phyloP scores from a whole-genome alignment of 1,140 invertebrate species.

The Ceratitis capitata region DNA sequence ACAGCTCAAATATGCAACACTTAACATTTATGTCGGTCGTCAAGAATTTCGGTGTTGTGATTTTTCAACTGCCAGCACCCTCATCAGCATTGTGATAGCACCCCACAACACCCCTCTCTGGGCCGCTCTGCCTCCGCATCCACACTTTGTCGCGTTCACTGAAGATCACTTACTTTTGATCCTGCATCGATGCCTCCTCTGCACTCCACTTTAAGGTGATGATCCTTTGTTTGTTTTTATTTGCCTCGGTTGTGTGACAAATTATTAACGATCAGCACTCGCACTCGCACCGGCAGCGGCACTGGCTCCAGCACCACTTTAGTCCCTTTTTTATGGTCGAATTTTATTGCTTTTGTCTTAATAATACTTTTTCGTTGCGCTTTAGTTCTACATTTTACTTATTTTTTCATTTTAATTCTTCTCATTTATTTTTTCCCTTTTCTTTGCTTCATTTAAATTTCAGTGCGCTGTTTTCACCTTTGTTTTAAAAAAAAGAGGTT shows the following conservation, averaged over 20 bases:
- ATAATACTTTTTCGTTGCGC: constrained; percentile 16
- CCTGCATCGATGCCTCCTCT: not conserved
- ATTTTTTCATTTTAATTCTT: not conserved
- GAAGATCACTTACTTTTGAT: constrained; percentile 6
- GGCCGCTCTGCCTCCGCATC: not conserved
- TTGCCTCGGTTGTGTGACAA: constrained; percentile 30
- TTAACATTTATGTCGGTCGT: not conserved
- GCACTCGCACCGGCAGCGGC: not conserved
- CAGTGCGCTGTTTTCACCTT: not conserved
- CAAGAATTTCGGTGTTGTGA: not conserved
- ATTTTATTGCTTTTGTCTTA: constrained; percentile 41
- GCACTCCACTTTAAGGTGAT: not conserved
- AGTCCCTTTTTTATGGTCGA: constrained; percentile 33
- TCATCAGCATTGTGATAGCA: not conserved
- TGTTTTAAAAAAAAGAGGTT: not conserved
- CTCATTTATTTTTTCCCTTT: constrained; percentile 19
- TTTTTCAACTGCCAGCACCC: constrained; percentile 15
- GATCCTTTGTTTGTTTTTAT: constrained; percentile 36
- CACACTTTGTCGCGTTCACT: not conserved
- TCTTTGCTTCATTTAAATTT: not conserved
- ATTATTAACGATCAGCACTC: constrained; percentile 42
- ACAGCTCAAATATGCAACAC: constrained; percentile 1
- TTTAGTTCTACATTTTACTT: not conserved
- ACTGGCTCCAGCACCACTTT: not conserved
- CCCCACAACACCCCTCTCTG: not conserved